These are phyloP conservation scores for Herpailurus yagouaroundi DNA, from an alignment of 2,113 vertebrate species.

Conservation along the genomic window DNA sequence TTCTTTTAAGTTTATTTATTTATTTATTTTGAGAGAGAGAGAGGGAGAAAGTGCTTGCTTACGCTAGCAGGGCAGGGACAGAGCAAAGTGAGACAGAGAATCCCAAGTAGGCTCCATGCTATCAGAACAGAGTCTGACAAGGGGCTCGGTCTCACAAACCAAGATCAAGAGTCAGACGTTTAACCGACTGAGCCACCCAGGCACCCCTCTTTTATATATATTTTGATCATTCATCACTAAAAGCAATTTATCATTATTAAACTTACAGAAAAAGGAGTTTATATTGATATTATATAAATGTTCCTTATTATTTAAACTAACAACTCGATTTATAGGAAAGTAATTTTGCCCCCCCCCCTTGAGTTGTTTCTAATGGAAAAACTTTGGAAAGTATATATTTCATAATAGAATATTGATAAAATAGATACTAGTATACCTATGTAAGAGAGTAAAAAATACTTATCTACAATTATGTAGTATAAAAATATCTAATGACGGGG, in stretches of 20 bases:
- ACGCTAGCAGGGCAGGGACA: too few species aligned
- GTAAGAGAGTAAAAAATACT: neutral
- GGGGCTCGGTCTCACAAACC: too few species aligned
- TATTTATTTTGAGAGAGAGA: too few species aligned
- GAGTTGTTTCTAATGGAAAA: neutral
- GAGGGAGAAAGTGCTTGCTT: too few species aligned
- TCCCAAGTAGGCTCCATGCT: too few species aligned
- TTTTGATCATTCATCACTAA: neutral
- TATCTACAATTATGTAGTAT: neutral
- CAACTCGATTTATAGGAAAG: neutral
- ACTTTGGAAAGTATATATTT: neutral
- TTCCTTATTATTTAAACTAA: neutral
- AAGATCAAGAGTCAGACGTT: too few species aligned
- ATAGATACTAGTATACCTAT: neutral
- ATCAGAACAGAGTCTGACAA: too few species aligned
- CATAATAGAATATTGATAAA: neutral
- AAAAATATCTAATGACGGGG: neutral
- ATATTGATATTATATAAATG: neutral
- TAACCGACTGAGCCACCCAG: too few species aligned
- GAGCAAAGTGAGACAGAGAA: too few species aligned
- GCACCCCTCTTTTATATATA: neutral
- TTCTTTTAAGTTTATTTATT: too few species aligned
- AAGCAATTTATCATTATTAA: neutral
- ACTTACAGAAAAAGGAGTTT: neutral
- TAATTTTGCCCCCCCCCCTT: neutral